Evolutionary conservation across 1,140 invertebrate genomes (phyloP), one percentile per base, ranked within the genome.

Genomic region (Dendrolimus punctatus): DNA sequence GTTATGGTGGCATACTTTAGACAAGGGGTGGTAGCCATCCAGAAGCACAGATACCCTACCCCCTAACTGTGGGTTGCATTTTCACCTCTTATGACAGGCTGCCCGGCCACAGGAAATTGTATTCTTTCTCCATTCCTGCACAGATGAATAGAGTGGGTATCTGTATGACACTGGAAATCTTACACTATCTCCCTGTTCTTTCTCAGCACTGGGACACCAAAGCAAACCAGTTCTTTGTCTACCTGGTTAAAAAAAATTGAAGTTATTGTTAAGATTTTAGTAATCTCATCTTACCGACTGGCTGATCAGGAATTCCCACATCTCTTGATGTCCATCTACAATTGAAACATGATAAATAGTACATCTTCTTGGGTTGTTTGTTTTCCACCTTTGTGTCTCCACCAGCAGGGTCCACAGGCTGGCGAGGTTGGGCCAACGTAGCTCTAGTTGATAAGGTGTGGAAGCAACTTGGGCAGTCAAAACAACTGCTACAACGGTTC

Each of bases 281-380:
- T 23, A 23, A 23, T 23, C 23, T 23, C 23, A 23, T 23, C 88
- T 74, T 85, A 96, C 94, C 94, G 66, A 94, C 91, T 70, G 90
- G 88, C 84, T 98, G 95, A 88, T 99, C 97, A 8, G 95, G 93
- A 65, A 99, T 94, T 4, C 95, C 95, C 59, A 95, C 95, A 91
- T 99, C 97, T 59, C 96, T 90, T 0, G 97, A 96, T 9, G 94
- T 97, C 97, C 97, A 99, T 8, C 96, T 91, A 84, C 98, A 99
- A 65, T 96, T 94, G n/a, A 96, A 93, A 88, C 98, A 99, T 2
- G 93, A 93, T 58, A 99, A 89, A 85, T 98, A 99, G 81, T 97
- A 98, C 81, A 96, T 93, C 87, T 98, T 98, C 76, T 95, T 96
- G 0, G 95, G 90, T 8, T 92, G 88, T 76, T 95, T 95, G 39